phyloP scores from a whole-genome alignment of 2,113 vertebrate genomes.

The Mesembrinibis cayennensis region DNA sequence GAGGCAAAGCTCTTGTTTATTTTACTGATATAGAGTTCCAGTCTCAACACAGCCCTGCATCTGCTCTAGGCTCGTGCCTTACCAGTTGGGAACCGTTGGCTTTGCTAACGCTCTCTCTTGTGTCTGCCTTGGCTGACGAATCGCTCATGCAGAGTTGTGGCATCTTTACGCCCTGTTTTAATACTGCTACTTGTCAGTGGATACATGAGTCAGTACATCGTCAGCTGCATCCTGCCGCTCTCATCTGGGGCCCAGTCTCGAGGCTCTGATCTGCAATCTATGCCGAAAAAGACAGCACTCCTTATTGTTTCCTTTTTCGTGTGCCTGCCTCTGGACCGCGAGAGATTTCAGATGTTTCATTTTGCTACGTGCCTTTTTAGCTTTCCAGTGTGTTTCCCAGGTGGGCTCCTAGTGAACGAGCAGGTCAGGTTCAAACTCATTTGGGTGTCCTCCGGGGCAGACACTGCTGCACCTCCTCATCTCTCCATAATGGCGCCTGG shows the following conservation, averaged over 20 bases:
- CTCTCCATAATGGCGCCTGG: accelerated
- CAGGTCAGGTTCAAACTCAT: background rate
- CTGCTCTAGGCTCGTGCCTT: background rate
- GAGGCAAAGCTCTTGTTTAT: background rate
- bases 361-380: accelerated
- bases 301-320: background rate
- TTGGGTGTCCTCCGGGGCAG: background rate
- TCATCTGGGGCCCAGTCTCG: constrained; percentile 50
- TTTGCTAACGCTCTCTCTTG: background rate
- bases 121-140: constrained; percentile 38
- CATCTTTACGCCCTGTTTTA: constrained; percentile 48
- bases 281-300: background rate
- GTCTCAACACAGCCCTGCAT: background rate
- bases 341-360: background rate
- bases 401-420: background rate
- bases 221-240: constrained; percentile 38
- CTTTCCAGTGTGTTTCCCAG: background rate
- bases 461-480: background rate
- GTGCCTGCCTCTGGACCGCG: accelerated
- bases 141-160: constrained; percentile 25
- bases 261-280: background rate
- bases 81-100: background rate
- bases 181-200: constrained; percentile 56
- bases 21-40: background rate
- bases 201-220: constrained; percentile 37